These are phyloP conservation scores for Odocoileus hemionus DNA, from an alignment of 2,113 vertebrate species.

Conservation along the genomic window DNA sequence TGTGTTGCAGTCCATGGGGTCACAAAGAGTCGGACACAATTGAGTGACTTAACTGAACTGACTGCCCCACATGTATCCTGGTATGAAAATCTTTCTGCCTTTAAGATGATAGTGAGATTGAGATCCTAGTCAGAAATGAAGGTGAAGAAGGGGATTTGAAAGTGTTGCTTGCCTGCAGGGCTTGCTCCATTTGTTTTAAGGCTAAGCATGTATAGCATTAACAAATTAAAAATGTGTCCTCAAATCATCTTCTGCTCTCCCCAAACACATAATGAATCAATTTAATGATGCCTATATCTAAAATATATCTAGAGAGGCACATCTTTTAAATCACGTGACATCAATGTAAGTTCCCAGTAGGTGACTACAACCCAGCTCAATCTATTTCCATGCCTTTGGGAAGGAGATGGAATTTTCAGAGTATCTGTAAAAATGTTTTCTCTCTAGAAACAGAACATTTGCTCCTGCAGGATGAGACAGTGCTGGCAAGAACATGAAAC, in stretches of 20 bases:
- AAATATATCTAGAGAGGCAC: background rate
- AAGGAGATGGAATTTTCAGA: background rate
- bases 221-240: background rate
- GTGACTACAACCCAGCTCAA: background rate
- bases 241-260: background rate
- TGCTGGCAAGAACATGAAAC: background rate
- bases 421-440: background rate
- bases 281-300: background rate
- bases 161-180: background rate
- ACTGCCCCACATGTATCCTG: background rate
- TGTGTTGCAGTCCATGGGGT: background rate
- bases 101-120: background rate
- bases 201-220: background rate
- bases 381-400: background rate
- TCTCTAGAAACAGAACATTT: background rate
- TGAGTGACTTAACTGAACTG: background rate
- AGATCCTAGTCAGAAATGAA: background rate
- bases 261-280: background rate
- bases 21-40: accelerated
- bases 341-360: background rate
- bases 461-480: background rate
- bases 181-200: background rate
- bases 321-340: background rate
- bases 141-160: background rate
- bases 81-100: background rate